A percentile compares a stretch with the other conserved stretches of the same genome.
Conservation (phyloP, 2,797 vertebrate genomes). For the Dallia pectoralis region DNA sequence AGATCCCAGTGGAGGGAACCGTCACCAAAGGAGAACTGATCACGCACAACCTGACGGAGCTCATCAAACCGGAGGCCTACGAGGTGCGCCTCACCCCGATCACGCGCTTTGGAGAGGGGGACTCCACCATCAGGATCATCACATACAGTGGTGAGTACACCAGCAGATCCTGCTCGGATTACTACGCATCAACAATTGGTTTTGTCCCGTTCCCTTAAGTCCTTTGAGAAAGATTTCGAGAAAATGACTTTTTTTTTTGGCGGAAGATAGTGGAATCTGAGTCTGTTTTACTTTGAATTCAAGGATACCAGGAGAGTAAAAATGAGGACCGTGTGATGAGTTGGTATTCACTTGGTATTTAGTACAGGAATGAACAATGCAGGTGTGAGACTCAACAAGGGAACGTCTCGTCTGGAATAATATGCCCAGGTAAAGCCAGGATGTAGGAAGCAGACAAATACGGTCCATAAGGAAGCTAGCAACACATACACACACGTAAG, state of each 20-base stretch:
- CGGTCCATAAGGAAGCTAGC: too few species aligned
- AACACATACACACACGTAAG: too few species aligned
- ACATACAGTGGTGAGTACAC: conserved; percentile 89
- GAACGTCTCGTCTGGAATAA: too few species aligned
- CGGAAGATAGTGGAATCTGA: not conserved
- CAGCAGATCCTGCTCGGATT: not conserved
- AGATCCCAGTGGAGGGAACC: conserved; percentile 89
- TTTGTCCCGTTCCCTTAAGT: too few species aligned
- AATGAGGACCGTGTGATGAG: too few species aligned
- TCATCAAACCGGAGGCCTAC: conserved; percentile 93
- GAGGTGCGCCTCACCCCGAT: conserved; percentile 95
- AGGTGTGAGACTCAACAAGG: too few species aligned
- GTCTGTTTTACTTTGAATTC: too few species aligned
- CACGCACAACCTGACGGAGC: conserved; percentile 94
- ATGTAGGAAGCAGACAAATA: too few species aligned
- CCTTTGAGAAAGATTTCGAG: not conserved
- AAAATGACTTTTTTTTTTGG: not conserved
- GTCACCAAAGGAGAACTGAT: conserved; percentile 94
- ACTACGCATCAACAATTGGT: not conserved
- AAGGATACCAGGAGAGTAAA: too few species aligned
- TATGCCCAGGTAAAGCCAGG: too few species aligned
- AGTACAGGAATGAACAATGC: too few species aligned
- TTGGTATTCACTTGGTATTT: too few species aligned
- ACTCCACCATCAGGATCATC: conserved; percentile 91
- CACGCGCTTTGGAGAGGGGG: conserved; percentile 93